These are phyloP conservation scores for Malthinus seriepunctatus DNA, from an alignment of 2,888 invertebrate species.

Conservation along the genomic window DNA sequence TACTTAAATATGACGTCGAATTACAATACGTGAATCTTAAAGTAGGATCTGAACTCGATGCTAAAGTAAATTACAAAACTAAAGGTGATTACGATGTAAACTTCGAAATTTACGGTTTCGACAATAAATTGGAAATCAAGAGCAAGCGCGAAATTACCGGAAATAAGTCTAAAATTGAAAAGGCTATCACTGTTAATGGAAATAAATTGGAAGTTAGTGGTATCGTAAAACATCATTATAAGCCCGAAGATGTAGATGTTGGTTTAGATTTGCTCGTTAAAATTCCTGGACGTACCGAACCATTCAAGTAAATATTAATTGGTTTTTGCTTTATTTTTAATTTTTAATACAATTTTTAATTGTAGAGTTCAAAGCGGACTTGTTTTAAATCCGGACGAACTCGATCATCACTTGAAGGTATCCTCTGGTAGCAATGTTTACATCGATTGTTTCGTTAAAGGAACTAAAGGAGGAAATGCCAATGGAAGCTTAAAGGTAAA, in stretches of 20 bases:
- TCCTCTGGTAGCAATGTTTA: conserved; percentile 56
- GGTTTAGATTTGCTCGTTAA: conserved; percentile 62
- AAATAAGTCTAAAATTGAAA: conserved; percentile 65
- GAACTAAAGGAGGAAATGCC: conserved; percentile 52
- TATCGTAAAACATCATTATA: conserved; percentile 59
- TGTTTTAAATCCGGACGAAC: conserved; percentile 52
- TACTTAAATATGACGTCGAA: conserved; percentile 61
- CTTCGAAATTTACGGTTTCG: conserved; percentile 58
- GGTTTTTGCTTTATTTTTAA: background rate
- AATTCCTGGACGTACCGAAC: conserved; percentile 59
- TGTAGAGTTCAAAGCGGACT: conserved; percentile 57
- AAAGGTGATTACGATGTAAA: conserved; percentile 61
- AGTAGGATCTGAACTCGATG: conserved; percentile 57
- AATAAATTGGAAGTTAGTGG: conserved; percentile 67
- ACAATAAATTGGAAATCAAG: conserved; percentile 59
- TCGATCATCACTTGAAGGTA: conserved; percentile 61
- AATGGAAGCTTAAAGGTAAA: conserved; percentile 61
- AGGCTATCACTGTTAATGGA: conserved; percentile 62
- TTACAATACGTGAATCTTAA: conserved; percentile 63
- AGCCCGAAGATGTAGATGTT: conserved; percentile 60
- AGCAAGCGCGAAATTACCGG: conserved; percentile 62
- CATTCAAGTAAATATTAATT: conserved; percentile 58
- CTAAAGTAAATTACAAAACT: conserved; percentile 51
- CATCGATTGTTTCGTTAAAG: conserved; percentile 61
- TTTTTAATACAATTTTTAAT: background rate